Conservation (phyloP, 2,113 vertebrate species). For the Micronycteris hirsuta region DNA sequence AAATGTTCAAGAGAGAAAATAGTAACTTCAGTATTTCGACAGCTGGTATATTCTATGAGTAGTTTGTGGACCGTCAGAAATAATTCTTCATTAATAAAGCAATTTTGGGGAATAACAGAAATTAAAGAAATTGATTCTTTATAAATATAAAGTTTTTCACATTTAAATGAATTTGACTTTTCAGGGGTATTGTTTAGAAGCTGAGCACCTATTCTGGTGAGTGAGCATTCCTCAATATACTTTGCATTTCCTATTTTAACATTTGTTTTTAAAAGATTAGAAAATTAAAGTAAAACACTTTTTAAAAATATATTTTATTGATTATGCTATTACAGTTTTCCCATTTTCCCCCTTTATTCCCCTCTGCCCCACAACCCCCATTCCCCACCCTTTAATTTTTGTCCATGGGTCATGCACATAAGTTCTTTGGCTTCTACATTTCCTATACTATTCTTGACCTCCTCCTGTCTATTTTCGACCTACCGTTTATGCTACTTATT, state of each 20-base stretch:
- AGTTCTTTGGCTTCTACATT: too few relatives aligned
- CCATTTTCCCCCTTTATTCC: too few relatives aligned
- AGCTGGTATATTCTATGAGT: neutral
- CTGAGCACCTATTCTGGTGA: neutral
- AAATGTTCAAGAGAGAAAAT: neutral
- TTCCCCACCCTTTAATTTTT: too few relatives aligned
- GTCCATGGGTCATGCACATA: too few relatives aligned
- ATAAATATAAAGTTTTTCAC: neutral
- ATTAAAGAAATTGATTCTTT: neutral
- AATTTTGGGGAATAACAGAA: neutral
- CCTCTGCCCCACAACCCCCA: too few relatives aligned
- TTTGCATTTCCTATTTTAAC: neutral
- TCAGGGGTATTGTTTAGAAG: neutral
- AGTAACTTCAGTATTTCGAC: neutral
- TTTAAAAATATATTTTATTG: too few relatives aligned
- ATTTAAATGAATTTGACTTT: neutral
- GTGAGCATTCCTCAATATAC: neutral
- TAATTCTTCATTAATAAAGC: neutral
- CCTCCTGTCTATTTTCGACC: too few relatives aligned
- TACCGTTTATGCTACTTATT: too few relatives aligned
- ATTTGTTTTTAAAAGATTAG: constrained; percentile 8
- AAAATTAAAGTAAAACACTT: neutral
- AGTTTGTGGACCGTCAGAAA: neutral
- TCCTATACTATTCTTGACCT: too few relatives aligned
- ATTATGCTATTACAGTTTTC: too few relatives aligned